These are phyloP conservation scores for Neodiprion fabricii DNA, from an alignment of 1,140 invertebrate species.

Conservation along the genomic window DNA sequence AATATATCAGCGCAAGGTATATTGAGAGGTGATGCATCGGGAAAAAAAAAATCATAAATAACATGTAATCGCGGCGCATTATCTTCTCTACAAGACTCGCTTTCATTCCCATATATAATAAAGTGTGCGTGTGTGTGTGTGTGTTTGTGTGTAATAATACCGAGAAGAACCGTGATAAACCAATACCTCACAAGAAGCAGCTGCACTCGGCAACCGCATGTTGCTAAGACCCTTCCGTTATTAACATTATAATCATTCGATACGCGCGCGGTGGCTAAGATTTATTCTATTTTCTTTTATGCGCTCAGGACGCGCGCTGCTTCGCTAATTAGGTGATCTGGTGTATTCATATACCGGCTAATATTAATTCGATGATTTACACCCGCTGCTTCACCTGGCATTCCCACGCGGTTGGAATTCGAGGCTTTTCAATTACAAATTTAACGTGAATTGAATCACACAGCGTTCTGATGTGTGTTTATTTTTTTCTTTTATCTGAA, in stretches of 20 bases:
- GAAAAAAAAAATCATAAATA: not conserved
- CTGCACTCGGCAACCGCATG: not conserved
- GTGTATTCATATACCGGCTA: no score
- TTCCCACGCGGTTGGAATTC: no score
- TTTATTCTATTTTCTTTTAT: no score
- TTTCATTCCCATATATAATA: not conserved
- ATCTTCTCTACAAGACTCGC: constrained; percentile 5
- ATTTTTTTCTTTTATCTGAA: no score
- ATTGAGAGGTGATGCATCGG: not conserved
- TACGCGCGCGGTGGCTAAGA: not conserved
- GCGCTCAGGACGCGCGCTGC: no score
- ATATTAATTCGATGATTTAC: no score
- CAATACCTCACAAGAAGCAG: constrained; percentile 1
- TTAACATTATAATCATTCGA: not conserved
- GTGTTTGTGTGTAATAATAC: not conserved
- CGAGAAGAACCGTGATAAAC: not conserved
- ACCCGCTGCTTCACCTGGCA: no score
- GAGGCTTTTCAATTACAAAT: no score
- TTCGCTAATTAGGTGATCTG: no score
- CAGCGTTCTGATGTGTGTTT: no score
- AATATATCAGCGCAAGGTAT: not conserved
- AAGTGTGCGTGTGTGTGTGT: not conserved
- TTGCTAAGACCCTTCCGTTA: not conserved
- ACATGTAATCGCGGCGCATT: constrained; percentile 1
- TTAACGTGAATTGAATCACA: no score